Percentiles rank a stretch among this genome's conserved stretches.
phyloP scores from a whole-genome alignment of 1,140 invertebrate species.

The Lutraria rhynchaena region DNA sequence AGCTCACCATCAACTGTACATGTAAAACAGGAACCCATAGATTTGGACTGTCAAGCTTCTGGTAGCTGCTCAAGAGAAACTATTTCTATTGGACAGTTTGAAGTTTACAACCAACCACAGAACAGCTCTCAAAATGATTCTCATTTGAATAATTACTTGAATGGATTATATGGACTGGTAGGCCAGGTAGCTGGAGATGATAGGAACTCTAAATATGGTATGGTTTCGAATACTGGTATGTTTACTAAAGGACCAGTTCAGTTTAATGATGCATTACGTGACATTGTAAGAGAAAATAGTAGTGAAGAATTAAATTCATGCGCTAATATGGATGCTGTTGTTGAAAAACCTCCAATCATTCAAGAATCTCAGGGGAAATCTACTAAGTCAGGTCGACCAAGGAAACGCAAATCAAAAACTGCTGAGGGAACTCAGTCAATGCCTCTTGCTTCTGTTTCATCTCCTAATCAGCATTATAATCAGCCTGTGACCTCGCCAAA shows the following conservation, averaged over 20 bases:
- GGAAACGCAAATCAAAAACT: slow-evolving; percentile 48
- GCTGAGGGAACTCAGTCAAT: slow-evolving; percentile 17
- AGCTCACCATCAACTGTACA: slow-evolving; percentile 1
- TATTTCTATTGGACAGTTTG: slow-evolving; percentile 45
- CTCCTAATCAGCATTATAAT: not conserved
- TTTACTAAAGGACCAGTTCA: slow-evolving; percentile 31
- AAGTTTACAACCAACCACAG: slow-evolving; percentile 37
- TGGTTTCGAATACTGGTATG: slow-evolving; percentile 24
- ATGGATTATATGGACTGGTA: slow-evolving; percentile 54
- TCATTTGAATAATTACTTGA: slow-evolving; percentile 43
- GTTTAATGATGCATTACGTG: slow-evolving; percentile 57
- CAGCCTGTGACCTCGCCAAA: not conserved
- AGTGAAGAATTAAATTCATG: slow-evolving; percentile 15
- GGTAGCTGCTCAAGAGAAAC: slow-evolving; percentile 1
- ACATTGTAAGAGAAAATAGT: slow-evolving; percentile 39
- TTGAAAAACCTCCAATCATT: slow-evolving; percentile 14
- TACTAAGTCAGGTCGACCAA: slow-evolving; percentile 17
- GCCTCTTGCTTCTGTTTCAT: not conserved
- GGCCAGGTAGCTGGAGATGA: slow-evolving; percentile 35
- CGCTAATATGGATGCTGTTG: not conserved
- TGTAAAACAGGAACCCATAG: slow-evolving; percentile 46
- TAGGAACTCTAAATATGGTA: slow-evolving; percentile 25
- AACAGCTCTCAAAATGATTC: slow-evolving; percentile 1
- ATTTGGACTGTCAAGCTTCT: not conserved
- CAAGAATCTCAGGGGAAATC: slow-evolving; percentile 43